Percentiles rank a stretch among this genome's conserved stretches.
Evolutionary conservation across 2,888 invertebrate genomes (phyloP).

Genomic region (Zeuzera pyrina): DNA sequence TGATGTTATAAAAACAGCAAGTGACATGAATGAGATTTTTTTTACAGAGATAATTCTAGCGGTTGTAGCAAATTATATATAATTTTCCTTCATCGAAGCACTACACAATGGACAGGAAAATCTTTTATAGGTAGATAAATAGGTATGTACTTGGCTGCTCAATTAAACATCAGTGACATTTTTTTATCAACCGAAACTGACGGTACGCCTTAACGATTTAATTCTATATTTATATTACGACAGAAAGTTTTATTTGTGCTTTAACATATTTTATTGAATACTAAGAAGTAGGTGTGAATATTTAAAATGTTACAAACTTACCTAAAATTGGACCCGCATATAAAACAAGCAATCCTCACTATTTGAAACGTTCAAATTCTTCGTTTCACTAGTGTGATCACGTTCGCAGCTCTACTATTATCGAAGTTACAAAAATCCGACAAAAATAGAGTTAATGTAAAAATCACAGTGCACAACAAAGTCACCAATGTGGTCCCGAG

Average conservation of each 20-base stretch:
- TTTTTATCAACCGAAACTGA: no score
- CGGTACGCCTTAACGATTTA: no score
- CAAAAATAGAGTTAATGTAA: slow-evolving; percentile 44
- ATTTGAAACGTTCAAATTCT: slow-evolving; percentile 45
- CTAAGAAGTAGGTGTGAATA: no score
- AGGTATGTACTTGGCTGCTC: background rate
- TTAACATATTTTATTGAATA: no score
- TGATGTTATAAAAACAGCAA: no score
- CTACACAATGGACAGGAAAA: slow-evolving; percentile 32
- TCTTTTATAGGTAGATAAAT: background rate
- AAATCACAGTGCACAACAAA: slow-evolving; percentile 58
- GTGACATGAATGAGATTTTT: no score
- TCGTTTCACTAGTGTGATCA: slow-evolving; percentile 58
- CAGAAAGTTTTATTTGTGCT: no score
- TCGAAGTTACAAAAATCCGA: slow-evolving; percentile 31
- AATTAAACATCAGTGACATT: no score
- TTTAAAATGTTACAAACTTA: slow-evolving; percentile 21
- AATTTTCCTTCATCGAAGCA: slow-evolving; percentile 21
- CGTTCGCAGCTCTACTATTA: slow-evolving; percentile 40
- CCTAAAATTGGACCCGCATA: slow-evolving; percentile 34
- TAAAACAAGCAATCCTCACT: slow-evolving; percentile 58
- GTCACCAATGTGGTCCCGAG: slow-evolving; percentile 52
- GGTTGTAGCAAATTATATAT: slow-evolving; percentile 20
- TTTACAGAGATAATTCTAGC: no score
- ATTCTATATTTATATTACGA: no score